These are phyloP conservation scores for Drosophila bocki DNA, from an alignment of 1,140 invertebrate genomes.

Conservation along the genomic window DNA sequence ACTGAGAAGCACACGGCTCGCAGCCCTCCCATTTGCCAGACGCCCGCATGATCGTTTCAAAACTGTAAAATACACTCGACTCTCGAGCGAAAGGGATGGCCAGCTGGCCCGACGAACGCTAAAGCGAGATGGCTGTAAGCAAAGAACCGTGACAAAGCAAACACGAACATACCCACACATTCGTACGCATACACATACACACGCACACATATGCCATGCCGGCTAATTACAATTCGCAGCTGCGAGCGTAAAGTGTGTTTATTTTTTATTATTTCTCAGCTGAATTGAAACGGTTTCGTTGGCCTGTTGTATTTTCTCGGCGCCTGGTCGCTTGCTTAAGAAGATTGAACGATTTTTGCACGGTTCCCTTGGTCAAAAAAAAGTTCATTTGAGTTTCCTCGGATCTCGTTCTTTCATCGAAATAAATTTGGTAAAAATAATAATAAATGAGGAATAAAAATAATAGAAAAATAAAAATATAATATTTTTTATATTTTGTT, in stretches of 20 bases:
- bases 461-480: too few species aligned
- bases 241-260: constrained; percentile 15
- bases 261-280: constrained; percentile 15
- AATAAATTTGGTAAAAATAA: background rate
- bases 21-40: constrained; percentile 20
- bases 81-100: constrained; percentile 26
- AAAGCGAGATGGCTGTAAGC: constrained; percentile 34
- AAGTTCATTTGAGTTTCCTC: constrained; percentile 60
- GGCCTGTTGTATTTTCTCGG: constrained; percentile 29
- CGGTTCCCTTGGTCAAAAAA: constrained; percentile 61
- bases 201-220: constrained; percentile 2
- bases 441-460: too few species aligned
- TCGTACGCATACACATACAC: background rate
- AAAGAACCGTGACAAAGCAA: constrained; percentile 40
- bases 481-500: background rate
- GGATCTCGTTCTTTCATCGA: background rate
- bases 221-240: constrained; percentile 27
- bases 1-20: constrained; percentile 2
- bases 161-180: background rate
- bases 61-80: constrained; percentile 51
- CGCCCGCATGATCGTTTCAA: constrained; percentile 74
- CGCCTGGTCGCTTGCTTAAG: constrained; percentile 67
- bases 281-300: constrained; percentile 62
- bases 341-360: constrained; percentile 84
- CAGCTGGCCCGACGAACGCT: constrained; percentile 1